These are phyloP conservation scores for Tragelaphus scriptus DNA, from an alignment of 2,113 vertebrate species.

Conservation along the genomic window DNA sequence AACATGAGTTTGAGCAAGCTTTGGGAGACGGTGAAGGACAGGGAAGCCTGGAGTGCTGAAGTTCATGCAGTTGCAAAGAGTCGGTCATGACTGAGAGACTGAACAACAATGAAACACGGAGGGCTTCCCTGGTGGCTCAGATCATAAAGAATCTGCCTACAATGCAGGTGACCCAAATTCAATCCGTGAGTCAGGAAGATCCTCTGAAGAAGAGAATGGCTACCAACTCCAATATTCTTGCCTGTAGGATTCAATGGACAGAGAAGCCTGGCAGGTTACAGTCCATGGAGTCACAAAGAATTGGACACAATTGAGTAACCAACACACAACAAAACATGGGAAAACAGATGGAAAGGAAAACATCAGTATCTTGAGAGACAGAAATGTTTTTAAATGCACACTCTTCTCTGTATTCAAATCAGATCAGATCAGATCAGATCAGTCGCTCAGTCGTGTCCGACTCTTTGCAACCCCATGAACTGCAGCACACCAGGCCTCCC, in stretches of 20 bases:
- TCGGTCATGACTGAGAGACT: too few species aligned
- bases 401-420: neutral
- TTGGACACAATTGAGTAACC: neutral
- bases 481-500: too few species aligned
- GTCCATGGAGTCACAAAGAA: neutral
- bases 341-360: neutral
- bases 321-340: neutral
- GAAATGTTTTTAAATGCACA: neutral
- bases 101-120: neutral
- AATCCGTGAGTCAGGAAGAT: neutral
- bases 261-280: neutral
- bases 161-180: neutral
- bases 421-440: too few species aligned
- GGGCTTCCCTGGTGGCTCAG: neutral
- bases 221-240: neutral
- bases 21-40: too few species aligned
- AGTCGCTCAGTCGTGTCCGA: too few species aligned
- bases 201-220: neutral
- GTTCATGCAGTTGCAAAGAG: too few species aligned
- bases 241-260: neutral
- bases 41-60: too few species aligned
- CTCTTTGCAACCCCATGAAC: too few species aligned
- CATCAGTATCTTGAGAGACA: neutral
- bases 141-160: neutral
- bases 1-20: too few species aligned